These are phyloP conservation scores for Stegastes partitus DNA, from an alignment of 2,113 vertebrate genomes.

Conservation along the genomic window DNA sequence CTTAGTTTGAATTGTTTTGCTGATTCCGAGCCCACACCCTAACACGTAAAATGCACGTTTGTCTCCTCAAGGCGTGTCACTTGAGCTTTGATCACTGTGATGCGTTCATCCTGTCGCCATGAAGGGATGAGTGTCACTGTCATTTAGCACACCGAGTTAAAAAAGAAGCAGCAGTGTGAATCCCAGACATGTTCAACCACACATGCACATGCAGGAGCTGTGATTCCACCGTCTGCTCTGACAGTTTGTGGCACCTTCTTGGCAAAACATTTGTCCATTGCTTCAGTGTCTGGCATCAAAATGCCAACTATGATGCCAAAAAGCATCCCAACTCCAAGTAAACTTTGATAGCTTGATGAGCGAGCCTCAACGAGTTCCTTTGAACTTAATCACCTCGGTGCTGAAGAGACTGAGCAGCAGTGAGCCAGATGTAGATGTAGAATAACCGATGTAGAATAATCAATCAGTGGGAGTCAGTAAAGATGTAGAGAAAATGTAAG, in stretches of 20 bases:
- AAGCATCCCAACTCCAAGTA: conserved; percentile 25
- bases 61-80: conserved; percentile 70
- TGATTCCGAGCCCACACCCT: conserved; percentile 41
- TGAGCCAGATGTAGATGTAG: conserved; percentile 24
- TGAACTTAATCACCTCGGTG: conserved; percentile 23
- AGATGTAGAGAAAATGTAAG: conserved; percentile 18
- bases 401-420: conserved; percentile 19
- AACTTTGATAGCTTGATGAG: conserved; percentile 37
- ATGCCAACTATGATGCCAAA: conserved; percentile 20
- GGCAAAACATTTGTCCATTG: conserved; percentile 59
- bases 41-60: conserved; percentile 37
- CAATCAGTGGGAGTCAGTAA: conserved; percentile 20
- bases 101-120: conserved; percentile 64
- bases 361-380: conserved; percentile 31
- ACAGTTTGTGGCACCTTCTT: conserved; percentile 59
- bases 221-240: conserved; percentile 26
- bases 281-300: conserved; percentile 51
- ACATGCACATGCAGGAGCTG: conserved; percentile 2
- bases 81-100: conserved; percentile 71
- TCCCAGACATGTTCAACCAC: conserved; percentile 31
- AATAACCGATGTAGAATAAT: conserved; percentile 31
- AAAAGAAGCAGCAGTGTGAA: conserved; percentile 13
- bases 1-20: conserved; percentile 52
- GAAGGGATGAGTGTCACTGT: conserved; percentile 79
- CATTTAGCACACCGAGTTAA: conserved; percentile 72